Base-by-base conservation (phyloP, 2,888 invertebrate species). In the Philhelius pedissequus region DNA sequence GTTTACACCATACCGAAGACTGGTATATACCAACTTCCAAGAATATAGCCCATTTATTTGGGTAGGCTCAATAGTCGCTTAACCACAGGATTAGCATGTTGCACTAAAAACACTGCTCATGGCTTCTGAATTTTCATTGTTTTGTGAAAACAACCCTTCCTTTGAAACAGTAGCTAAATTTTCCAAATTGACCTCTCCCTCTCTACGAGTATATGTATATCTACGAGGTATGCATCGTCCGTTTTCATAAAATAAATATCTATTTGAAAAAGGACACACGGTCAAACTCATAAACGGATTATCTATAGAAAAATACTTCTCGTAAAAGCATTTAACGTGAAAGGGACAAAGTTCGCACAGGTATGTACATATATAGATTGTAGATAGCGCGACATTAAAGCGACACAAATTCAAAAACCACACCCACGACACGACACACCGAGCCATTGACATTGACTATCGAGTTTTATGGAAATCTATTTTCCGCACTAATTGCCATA, bases 41-140 rank as follows among this genome's bases (percentile, higher is more conserved):
- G 64, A 64, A 83, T 32, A 25, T 32, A 25, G 15, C 0, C 15
- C 86, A 84, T 87, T 87, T 90, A 89, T 90, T 90, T 89, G 88
- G 88, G 89, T 89, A 86, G 87, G 88, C 89, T 89, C 89, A 89
- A 90, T 89, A 88, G 88, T 87, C 89, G 88, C 89, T 88, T 89
- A 90, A 90, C 90, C 90, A 88, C 90, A 90, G 90, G 89, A 90
- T 90, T 90, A 90, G 88, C 89, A 87, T 89, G 89, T 89, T 89
- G 87, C 88, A 87, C 87, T 64, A 35, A 77, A 83, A 78, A 74
- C 74, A 64, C 56, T 56, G 56, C 56, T 74, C 69, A 78, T 74
- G 25, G 74, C 78, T 78, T 74, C 52, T 74, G 68, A 45, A 50
- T 60, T 66, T 79, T 11, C 25, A 60, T 62, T 62, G 62, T 83